These are phyloP conservation scores for Bradypodion pumilum DNA, from an alignment of 2,797 vertebrate species.

Conservation along the genomic window DNA sequence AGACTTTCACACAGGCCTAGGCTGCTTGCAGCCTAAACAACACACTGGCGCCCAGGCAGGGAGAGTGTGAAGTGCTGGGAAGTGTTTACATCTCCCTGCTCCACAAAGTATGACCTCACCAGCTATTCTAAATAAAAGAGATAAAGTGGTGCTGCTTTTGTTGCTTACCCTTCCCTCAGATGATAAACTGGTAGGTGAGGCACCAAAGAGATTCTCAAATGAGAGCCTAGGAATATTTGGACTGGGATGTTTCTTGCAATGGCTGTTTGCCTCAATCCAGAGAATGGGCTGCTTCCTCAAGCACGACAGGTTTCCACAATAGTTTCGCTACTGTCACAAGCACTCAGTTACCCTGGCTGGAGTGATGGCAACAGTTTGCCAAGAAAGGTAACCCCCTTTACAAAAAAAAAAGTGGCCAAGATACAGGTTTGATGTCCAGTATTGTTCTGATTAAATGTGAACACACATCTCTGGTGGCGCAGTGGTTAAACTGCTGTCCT, in stretches of 20 bases:
- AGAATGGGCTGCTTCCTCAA: background rate
- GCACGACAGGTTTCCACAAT: background rate
- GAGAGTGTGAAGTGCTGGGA: background rate
- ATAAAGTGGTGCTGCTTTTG: background rate
- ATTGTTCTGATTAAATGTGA: too few species aligned
- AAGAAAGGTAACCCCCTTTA: background rate
- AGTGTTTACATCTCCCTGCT: constrained; percentile 9
- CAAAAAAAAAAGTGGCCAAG: background rate
- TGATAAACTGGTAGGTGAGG: background rate
- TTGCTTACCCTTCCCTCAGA: background rate
- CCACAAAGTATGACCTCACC: background rate
- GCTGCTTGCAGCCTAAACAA: constrained; percentile 20
- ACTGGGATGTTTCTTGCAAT: background rate
- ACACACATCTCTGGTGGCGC: too few species aligned
- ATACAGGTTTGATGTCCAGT: too few species aligned
- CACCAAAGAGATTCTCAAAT: background rate
- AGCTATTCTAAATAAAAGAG: constrained; percentile 16
- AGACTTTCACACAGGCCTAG: constrained; percentile 2
- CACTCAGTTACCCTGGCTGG: background rate
- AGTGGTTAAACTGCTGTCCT: too few species aligned
- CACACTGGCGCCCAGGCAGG: background rate
- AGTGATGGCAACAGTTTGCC: background rate
- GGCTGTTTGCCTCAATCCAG: background rate
- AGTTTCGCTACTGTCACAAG: background rate
- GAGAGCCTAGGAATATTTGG: background rate